Evolutionary conservation across 2,888 invertebrate genomes (phyloP).

Genomic region (Melanotus villosus): DNA sequence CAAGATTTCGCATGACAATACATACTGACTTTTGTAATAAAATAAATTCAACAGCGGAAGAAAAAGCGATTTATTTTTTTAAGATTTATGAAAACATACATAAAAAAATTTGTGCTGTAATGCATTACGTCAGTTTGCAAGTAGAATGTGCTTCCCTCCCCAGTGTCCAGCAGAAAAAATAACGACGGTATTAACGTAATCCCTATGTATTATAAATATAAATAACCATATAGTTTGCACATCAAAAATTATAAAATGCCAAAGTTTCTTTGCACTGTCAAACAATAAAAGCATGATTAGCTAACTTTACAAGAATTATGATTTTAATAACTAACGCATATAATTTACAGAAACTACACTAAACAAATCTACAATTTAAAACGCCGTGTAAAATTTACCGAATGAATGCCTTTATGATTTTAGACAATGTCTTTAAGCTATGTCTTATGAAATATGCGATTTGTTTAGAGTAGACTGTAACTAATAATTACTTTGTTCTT

Average conservation of each 20-base stretch:
- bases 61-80: slow-evolving; percentile 64
- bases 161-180: slow-evolving; percentile 48
- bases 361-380: slow-evolving; percentile 36
- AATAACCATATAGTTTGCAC: slow-evolving; percentile 46
- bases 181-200: slow-evolving; percentile 43
- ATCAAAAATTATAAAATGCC: slow-evolving; percentile 49
- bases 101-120: slow-evolving; percentile 61
- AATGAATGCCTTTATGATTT: neutral
- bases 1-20: too few species aligned
- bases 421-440: neutral
- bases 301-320: slow-evolving; percentile 45
- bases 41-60: slow-evolving; percentile 51
- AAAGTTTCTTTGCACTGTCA: slow-evolving; percentile 49
- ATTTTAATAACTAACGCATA: slow-evolving; percentile 46
- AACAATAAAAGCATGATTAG: slow-evolving; percentile 49
- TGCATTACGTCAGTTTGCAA: slow-evolving; percentile 52
- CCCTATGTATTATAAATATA: slow-evolving; percentile 46
- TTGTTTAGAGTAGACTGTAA: slow-evolving; percentile 42
- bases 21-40: too few species aligned
- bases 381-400: neutral
- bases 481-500: slow-evolving; percentile 37
- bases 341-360: slow-evolving; percentile 38
- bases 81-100: slow-evolving; percentile 62
- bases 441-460: slow-evolving; percentile 19
- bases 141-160: slow-evolving; percentile 49